Percentiles rank a stretch among this genome's conserved stretches.
phyloP scores from a whole-genome alignment of 2,797 vertebrate genomes.

The Semotilus atromaculatus region DNA sequence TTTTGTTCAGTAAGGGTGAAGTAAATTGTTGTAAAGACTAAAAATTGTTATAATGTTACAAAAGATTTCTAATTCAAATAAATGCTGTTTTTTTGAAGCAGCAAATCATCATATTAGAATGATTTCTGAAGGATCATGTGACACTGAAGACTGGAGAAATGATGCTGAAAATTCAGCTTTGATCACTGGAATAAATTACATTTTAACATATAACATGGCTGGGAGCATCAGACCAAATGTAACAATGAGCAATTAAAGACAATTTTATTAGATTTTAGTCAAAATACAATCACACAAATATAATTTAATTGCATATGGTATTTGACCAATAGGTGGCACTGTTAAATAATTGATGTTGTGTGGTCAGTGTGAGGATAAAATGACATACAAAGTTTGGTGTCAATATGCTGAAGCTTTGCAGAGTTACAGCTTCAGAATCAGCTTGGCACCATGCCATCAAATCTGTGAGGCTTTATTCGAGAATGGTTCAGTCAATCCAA shows the following conservation, averaged over 20 bases:
- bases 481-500: neutral
- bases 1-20: neutral
- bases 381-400: neutral
- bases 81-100: neutral
- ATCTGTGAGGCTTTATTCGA: neutral
- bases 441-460: neutral
- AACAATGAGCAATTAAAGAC: too few species aligned
- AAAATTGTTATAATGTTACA: neutral
- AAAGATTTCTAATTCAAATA: neutral
- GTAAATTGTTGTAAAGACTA: neutral
- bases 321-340: neutral
- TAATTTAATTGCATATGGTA: neutral
- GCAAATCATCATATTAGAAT: neutral
- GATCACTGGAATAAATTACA: neutral
- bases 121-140: neutral
- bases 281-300: neutral
- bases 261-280: too few species aligned
- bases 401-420: neutral
- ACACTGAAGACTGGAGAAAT: neutral
- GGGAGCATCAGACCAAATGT: too few species aligned
- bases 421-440: neutral
- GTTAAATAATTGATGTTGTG: neutral
- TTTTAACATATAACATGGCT: neutral
- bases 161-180: neutral
- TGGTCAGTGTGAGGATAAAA: neutral